Evolutionary conservation across 2,797 vertebrate species (phyloP).

Genomic region (Lerista edwardsae): DNA sequence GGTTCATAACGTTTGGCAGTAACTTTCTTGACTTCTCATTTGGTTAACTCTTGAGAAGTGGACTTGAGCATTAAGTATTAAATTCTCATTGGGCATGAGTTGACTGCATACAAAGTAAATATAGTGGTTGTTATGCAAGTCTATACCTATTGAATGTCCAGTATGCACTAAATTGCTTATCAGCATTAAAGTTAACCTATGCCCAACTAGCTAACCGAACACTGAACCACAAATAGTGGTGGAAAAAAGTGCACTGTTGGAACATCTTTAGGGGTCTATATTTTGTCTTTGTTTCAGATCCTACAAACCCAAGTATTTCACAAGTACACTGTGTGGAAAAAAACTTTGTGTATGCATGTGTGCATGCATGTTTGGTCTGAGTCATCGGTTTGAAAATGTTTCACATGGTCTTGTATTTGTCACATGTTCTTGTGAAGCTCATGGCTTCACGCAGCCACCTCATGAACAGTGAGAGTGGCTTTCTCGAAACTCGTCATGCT

Average conservation of each 20-base stretch:
- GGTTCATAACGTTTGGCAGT: neutral
- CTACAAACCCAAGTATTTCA: no score
- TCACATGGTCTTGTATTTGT: no score
- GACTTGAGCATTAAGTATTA: neutral
- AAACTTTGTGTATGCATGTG: no score
- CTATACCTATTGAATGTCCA: neutral
- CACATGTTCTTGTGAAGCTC: no score
- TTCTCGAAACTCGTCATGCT: neutral
- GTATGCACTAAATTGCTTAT: neutral
- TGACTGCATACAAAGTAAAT: neutral
- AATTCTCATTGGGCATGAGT: neutral
- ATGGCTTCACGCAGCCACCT: neutral
- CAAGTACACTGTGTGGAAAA: no score
- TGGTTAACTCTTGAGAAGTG: neutral
- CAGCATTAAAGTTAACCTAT: neutral
- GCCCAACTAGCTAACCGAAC: neutral
- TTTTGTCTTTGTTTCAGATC: neutral
- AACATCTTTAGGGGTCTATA: neutral
- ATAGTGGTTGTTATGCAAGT: neutral
- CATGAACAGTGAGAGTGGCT: neutral
- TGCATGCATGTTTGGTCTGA: no score
- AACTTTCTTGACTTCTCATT: neutral
- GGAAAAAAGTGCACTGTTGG: neutral
- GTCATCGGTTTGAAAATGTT: no score
- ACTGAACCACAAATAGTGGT: neutral